Evolutionary conservation across 2,113 vertebrate species (phyloP).

Genomic region (Rhinopomastus cyanomelas): DNA sequence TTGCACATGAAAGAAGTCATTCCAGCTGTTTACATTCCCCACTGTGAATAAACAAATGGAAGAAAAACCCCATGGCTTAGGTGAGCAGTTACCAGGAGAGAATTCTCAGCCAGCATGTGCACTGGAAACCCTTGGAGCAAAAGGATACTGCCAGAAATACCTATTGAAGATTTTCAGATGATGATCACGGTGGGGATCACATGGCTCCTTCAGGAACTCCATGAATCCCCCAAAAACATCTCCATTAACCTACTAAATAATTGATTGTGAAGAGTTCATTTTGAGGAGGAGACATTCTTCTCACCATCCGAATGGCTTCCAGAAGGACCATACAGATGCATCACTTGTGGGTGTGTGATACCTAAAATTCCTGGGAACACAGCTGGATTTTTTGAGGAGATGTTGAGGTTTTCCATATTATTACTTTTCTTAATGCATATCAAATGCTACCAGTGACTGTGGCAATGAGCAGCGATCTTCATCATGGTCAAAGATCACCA

Average conservation of each 20-base stretch:
- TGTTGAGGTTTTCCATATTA: neutral
- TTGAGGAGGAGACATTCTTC: neutral
- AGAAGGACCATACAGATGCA: neutral
- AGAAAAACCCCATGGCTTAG: neutral
- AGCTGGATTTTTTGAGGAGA: neutral
- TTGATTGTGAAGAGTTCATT: neutral
- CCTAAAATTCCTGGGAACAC: neutral
- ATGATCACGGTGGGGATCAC: neutral
- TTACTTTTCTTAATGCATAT: neutral
- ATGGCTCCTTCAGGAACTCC: neutral
- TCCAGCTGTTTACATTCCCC: neutral
- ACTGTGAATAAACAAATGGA: neutral
- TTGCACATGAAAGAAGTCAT: neutral
- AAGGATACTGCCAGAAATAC: neutral
- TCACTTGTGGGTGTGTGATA: accelerated
- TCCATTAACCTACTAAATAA: neutral
- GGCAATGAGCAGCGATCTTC: neutral
- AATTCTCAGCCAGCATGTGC: neutral
- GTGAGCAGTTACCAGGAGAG: neutral
- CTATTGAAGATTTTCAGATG: neutral
- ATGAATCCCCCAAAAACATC: neutral
- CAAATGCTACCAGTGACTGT: neutral
- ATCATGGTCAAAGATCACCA: neutral
- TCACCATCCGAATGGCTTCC: neutral
- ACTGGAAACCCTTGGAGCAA: neutral